Conservation (phyloP, 2,888 invertebrate genomes). For the Polymixis flavicincta region DNA sequence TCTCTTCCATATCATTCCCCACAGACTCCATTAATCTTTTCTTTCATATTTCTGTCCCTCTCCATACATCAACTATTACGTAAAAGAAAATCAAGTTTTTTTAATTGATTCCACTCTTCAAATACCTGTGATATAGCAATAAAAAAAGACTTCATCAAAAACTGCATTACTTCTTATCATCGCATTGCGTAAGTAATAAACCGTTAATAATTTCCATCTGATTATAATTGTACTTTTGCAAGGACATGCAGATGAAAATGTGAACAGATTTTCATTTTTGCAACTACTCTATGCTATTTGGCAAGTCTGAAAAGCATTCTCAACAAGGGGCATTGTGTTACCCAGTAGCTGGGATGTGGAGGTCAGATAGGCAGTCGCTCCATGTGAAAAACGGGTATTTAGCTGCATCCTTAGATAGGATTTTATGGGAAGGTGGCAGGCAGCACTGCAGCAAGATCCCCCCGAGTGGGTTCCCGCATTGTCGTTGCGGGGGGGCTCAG, state of each 20-base stretch:
- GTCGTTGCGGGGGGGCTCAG: too few species aligned
- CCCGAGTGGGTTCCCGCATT: too few species aligned
- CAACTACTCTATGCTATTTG: not conserved
- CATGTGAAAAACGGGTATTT: too few species aligned
- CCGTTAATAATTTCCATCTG: conserved; percentile 9
- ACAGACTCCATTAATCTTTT: too few species aligned
- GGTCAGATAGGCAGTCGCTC: too few species aligned
- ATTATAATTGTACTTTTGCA: not conserved
- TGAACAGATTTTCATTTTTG: not conserved
- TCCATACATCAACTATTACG: too few species aligned
- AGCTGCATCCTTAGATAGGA: too few species aligned
- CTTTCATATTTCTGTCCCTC: too few species aligned
- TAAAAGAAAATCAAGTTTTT: not conserved
- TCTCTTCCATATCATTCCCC: too few species aligned
- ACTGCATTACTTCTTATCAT: conserved; percentile 35
- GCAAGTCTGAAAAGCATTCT: too few species aligned
- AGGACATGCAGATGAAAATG: not conserved
- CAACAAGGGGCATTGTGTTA: too few species aligned
- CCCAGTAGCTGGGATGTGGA: too few species aligned
- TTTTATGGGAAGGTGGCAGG: not conserved
- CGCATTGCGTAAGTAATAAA: not conserved
- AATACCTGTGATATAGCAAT: not conserved
- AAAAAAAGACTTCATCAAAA: conserved; percentile 1
- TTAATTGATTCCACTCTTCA: not conserved
- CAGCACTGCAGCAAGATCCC: not conserved